These are phyloP conservation scores for Iphiclides podalirius DNA, from an alignment of 2,888 invertebrate species.

Conservation along the genomic window DNA sequence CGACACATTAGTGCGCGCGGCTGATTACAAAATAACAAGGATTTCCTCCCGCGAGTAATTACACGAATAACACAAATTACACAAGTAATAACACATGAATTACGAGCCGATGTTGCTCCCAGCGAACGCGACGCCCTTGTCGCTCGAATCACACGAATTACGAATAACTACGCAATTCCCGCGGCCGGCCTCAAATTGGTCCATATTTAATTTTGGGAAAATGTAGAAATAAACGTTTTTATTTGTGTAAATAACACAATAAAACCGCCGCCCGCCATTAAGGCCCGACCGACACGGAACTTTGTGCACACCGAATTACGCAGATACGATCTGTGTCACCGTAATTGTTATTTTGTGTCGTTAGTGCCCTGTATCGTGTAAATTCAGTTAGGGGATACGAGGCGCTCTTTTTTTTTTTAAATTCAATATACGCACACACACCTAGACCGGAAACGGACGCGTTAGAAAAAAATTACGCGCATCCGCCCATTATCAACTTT, in stretches of 20 bases:
- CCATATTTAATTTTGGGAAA: slow-evolving; percentile 80
- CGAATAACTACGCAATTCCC: slow-evolving; percentile 62
- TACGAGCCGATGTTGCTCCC: slow-evolving; percentile 40
- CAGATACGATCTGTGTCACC: slow-evolving; percentile 72
- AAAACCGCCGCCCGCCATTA: slow-evolving; percentile 68
- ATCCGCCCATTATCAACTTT: slow-evolving; percentile 61
- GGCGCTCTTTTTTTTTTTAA: slow-evolving; percentile 49
- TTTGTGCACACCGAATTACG: slow-evolving; percentile 69
- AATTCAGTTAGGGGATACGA: slow-evolving; percentile 75
- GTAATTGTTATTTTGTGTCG: slow-evolving; percentile 76
- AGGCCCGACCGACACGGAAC: slow-evolving; percentile 56
- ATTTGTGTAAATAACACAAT: slow-evolving; percentile 81
- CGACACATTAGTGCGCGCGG: slow-evolving; percentile 54
- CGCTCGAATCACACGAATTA: slow-evolving; percentile 53
- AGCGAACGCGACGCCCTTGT: slow-evolving; percentile 33
- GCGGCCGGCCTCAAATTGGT: slow-evolving; percentile 59
- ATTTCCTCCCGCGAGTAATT: slow-evolving; percentile 68
- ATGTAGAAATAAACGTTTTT: slow-evolving; percentile 80
- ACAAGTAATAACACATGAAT: slow-evolving; percentile 61
- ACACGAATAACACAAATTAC: slow-evolving; percentile 62
- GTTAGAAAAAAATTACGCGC: slow-evolving; percentile 74
- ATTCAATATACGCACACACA: slow-evolving; percentile 58
- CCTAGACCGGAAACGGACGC: slow-evolving; percentile 68
- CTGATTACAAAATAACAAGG: slow-evolving; percentile 68
- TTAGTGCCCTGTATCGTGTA: slow-evolving; percentile 71